These are phyloP conservation scores for Penaeus indicus DNA, from an alignment of 1,140 invertebrate species.

Conservation along the genomic window DNA sequence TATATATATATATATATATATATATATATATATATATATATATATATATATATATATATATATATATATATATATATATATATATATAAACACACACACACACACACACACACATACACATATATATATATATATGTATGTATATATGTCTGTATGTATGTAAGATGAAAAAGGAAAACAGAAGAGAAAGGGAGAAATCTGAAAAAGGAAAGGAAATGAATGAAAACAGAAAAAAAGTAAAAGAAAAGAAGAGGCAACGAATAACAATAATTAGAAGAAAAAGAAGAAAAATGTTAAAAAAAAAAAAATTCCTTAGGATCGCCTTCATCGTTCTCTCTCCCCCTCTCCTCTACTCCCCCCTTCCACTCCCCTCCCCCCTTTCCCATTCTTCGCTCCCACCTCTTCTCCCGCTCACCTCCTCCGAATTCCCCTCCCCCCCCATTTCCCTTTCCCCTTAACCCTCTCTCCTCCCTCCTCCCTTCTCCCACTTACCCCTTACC, in stretches of 20 bases:
- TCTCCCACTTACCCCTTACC: neutral
- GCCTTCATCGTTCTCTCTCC: no score
- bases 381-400: neutral
- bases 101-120: no score
- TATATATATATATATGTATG: no score
- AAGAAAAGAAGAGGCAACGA: neutral
- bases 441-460: neutral
- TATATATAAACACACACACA: no score
- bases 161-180: neutral
- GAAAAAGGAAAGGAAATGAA: neutral
- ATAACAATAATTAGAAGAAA: neutral
- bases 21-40: no score
- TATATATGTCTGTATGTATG: no score
- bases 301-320: neutral
- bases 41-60: no score
- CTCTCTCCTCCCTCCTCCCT: neutral
- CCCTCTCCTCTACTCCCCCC: neutral
- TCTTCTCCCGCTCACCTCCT: neutral
- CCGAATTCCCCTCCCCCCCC: neutral
- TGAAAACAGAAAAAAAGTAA: neutral
- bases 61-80: no score
- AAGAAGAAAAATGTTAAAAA: neutral
- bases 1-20: no score
- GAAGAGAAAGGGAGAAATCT: neutral
- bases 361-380: neutral